Conservation (phyloP, 1,140 invertebrate genomes). For the Eciton burchellii region DNA sequence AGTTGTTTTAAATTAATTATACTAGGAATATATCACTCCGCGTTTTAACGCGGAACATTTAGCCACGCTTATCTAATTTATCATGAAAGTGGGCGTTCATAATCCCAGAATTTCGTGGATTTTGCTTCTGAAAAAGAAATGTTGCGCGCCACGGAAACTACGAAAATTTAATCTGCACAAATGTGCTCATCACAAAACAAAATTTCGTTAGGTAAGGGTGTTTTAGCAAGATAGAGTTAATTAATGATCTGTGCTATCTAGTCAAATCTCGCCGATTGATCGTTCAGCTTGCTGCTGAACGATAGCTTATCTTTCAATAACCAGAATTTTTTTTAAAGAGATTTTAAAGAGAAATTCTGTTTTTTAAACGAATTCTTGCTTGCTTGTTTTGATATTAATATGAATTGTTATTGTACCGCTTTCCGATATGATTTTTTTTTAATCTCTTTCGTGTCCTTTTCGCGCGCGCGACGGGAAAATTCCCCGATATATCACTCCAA, state of each 20-base stretch:
- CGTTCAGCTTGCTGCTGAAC: background rate
- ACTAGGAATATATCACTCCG: too few species aligned
- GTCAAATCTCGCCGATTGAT: constrained; percentile 7
- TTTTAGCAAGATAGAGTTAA: background rate
- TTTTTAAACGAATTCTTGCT: background rate
- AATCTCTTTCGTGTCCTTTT: background rate
- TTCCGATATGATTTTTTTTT: background rate
- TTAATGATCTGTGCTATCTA: background rate
- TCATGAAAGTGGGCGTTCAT: too few species aligned
- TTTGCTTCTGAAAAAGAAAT: background rate
- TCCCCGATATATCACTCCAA: background rate
- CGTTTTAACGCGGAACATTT: too few species aligned
- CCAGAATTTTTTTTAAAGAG: too few species aligned
- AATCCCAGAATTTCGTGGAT: too few species aligned
- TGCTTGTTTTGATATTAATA: background rate
- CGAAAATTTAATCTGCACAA: background rate
- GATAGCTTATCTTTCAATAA: background rate
- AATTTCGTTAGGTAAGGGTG: background rate
- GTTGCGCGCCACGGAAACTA: too few species aligned
- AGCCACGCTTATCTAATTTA: too few species aligned
- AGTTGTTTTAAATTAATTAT: too few species aligned
- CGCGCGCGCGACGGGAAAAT: background rate
- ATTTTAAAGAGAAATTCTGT: too few species aligned
- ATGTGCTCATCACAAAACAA: background rate
- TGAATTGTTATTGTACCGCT: constrained; percentile 6